phyloP scores from a whole-genome alignment of 2,797 vertebrate genomes.

The Acanthurus leucopareius region DNA sequence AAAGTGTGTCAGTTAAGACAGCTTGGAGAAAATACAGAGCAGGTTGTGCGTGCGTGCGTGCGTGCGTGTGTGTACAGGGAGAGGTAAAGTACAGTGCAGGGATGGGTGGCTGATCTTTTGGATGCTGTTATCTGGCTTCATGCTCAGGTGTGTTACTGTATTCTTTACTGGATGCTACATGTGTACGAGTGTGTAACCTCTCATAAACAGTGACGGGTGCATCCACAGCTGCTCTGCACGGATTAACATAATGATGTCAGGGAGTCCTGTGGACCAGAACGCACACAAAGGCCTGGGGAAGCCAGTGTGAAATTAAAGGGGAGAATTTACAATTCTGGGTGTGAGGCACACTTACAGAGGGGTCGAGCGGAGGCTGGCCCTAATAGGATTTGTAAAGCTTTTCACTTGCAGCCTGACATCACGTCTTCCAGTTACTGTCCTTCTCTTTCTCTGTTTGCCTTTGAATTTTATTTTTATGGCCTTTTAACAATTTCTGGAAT shows the following conservation, averaged over 20 bases:
- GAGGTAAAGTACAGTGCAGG: conserved; percentile 8
- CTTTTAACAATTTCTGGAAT: conserved; percentile 26
- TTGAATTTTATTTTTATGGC: not conserved
- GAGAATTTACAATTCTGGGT: conserved; percentile 77
- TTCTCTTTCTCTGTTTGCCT: conserved; percentile 14
- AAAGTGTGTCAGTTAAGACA: conserved; percentile 38
- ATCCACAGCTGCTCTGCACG: conserved; percentile 73
- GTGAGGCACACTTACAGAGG: conserved; percentile 57
- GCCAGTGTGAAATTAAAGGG: conserved; percentile 83
- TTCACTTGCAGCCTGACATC: conserved; percentile 48
- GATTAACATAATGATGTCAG: conserved; percentile 85
- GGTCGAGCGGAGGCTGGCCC: conserved; percentile 37
- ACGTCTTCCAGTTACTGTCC: conserved; percentile 42
- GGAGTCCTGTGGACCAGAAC: conserved; percentile 78
- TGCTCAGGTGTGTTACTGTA: conserved; percentile 41
- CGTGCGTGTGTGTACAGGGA: no score
- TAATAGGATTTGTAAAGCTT: conserved; percentile 79
- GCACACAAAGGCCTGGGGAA: conserved; percentile 79
- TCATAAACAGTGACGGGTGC: conserved; percentile 68
- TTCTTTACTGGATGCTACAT: conserved; percentile 37
- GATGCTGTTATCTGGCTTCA: conserved; percentile 39
- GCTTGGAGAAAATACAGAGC: conserved; percentile 39
- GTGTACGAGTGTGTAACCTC: conserved; percentile 38
- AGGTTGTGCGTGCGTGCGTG: not conserved
- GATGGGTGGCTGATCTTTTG: conserved; percentile 4